Evolutionary conservation across 2,888 invertebrate genomes (phyloP).

Genomic region (Uropetala carovei): DNA sequence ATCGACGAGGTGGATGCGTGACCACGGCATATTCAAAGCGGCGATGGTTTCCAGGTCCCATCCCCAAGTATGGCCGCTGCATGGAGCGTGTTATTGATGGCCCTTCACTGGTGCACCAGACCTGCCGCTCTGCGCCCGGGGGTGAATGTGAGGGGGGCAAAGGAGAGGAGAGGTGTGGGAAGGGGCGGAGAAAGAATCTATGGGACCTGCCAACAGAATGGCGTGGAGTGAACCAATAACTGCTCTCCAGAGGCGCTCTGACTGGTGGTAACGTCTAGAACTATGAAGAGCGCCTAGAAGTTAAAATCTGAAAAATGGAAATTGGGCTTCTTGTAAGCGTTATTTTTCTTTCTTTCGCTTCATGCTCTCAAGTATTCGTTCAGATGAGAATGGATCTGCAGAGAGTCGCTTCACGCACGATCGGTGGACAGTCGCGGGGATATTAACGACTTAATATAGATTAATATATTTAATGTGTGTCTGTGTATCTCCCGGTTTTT

Average conservation of each 20-base stretch:
- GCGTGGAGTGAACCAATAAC: background rate
- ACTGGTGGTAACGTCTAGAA: background rate
- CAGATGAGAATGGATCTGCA: too few relatives aligned
- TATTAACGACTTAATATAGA: too few relatives aligned
- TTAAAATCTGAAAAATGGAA: background rate
- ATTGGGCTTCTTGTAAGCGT: background rate
- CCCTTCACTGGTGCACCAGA: background rate
- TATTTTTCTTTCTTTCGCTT: background rate
- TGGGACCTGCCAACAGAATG: background rate
- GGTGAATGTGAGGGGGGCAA: background rate
- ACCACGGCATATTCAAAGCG: background rate
- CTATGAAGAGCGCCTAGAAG: background rate
- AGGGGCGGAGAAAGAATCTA: slow-evolving; percentile 2
- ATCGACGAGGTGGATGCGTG: background rate
- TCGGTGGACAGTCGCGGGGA: too few relatives aligned
- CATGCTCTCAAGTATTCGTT: too few relatives aligned
- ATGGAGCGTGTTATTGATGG: background rate
- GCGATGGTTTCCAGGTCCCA: background rate
- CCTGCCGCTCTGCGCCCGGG: slow-evolving; percentile 16
- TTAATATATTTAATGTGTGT: too few relatives aligned
- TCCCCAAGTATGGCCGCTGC: background rate
- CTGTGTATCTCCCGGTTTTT: too few relatives aligned
- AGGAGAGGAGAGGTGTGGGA: background rate
- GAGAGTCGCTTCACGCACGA: too few relatives aligned
- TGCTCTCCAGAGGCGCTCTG: background rate